phyloP scores from a whole-genome alignment of 2,888 invertebrate genomes.

The Caenorhabditis zanzibari region DNA sequence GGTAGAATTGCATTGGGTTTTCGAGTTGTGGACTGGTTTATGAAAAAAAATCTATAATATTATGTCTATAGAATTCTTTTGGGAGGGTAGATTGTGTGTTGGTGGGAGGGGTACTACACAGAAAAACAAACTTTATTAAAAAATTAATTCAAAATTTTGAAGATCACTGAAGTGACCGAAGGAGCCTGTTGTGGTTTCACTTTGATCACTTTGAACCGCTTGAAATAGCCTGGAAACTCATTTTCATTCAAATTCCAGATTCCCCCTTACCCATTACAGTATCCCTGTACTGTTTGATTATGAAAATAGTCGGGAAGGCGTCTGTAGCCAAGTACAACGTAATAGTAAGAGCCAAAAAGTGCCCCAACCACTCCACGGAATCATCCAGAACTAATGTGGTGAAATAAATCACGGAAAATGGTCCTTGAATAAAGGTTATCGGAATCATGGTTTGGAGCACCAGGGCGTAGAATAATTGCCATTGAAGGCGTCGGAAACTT shows the following conservation, averaged over 20 bases:
- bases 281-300: conserved; percentile 42
- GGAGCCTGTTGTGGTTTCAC: conserved; percentile 10
- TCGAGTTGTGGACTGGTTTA: too few relatives aligned
- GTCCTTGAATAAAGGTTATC: conserved; percentile 41
- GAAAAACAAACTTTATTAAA: not conserved
- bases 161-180: conserved; percentile 8
- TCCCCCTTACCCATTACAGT: conserved; percentile 19
- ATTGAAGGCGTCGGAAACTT: conserved; percentile 40
- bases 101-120: too few relatives aligned
- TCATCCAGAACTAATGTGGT: not conserved
- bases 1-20: not conserved
- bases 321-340: conserved; percentile 42
- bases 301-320: conserved; percentile 39
- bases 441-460: conserved; percentile 42
- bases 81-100: too few relatives aligned
- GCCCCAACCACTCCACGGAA: conserved; percentile 7
- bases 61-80: too few relatives aligned
- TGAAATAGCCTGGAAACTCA: conserved; percentile 5
- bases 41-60: too few relatives aligned
- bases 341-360: conserved; percentile 25
- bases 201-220: conserved; percentile 19
- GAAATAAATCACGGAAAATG: conserved; percentile 34
- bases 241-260: not conserved
- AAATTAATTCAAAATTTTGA: not conserved
- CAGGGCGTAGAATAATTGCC: conserved; percentile 46